A percentile compares a stretch with the other conserved stretches of the same genome.
These are phyloP conservation scores for Phenganax subtilis DNA, from an alignment of 92 coral and sea anemone genomes.

Conservation along the genomic window DNA sequence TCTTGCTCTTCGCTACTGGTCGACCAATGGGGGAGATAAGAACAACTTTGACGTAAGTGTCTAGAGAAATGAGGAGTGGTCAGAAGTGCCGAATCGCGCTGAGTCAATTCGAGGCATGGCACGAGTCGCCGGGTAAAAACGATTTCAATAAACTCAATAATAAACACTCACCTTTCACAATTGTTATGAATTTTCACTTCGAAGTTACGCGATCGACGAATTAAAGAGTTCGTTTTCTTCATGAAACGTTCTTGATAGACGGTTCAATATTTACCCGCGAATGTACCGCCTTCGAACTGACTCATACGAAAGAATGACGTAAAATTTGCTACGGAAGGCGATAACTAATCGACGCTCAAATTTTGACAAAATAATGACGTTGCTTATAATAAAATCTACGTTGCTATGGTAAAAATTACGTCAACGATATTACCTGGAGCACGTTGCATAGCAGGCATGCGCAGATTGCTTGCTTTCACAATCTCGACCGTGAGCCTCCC, in stretches of 20 bases:
- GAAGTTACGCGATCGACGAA: background rate
- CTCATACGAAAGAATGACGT: background rate
- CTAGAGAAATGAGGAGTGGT: conserved; percentile 48
- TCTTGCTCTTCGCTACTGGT: conserved; percentile 97
- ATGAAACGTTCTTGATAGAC: no score
- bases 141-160: background rate
- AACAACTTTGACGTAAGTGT: conserved; percentile 97
- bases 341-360: background rate
- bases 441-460: conserved; percentile 93
- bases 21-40: conserved; percentile 90
- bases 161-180: conserved; percentile 13
- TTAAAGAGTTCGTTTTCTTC: no score
- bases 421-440: conserved; percentile 75
- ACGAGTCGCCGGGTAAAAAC: conserved; percentile 1
- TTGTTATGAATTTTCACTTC: background rate
- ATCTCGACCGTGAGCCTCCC: conserved; percentile 97
- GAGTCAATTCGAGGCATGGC: conserved; percentile 11
- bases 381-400: background rate
- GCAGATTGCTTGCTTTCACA: conserved; percentile 90
- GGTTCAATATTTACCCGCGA: background rate
- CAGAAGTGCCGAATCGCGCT: background rate
- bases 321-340: background rate
- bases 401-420: background rate
- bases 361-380: no score
- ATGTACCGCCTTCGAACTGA: conserved; percentile 17